These are phyloP conservation scores for Macaria liturata DNA, from an alignment of 2,888 invertebrate species.

Conservation along the genomic window DNA sequence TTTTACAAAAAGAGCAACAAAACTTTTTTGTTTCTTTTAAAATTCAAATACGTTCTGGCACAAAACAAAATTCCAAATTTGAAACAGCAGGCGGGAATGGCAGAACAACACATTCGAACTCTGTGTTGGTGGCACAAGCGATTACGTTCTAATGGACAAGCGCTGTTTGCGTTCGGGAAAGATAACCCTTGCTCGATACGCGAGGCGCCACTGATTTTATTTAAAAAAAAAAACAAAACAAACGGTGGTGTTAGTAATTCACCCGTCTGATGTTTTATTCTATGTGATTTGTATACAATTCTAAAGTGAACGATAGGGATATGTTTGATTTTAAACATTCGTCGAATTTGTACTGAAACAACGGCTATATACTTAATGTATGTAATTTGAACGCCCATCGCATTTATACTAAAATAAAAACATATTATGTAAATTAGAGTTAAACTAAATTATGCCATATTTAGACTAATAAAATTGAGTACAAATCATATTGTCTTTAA, in stretches of 20 bases:
- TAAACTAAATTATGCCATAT: too few relatives aligned
- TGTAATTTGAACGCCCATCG: too few relatives aligned
- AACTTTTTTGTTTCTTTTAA: background rate
- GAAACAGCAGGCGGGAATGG: conserved; percentile 51
- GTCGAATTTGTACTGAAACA: too few relatives aligned
- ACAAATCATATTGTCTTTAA: too few relatives aligned
- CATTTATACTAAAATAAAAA: too few relatives aligned
- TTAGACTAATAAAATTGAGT: too few relatives aligned
- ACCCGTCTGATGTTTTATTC: conserved; percentile 51
- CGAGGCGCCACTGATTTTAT: conserved; percentile 78
- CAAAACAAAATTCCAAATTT: conserved; percentile 57
- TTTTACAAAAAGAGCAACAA: background rate
- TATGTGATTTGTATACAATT: too few relatives aligned
- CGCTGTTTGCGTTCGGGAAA: conserved; percentile 75
- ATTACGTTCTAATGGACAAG: conserved; percentile 84
- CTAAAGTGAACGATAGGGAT: too few relatives aligned
- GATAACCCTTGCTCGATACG: conserved; percentile 78
- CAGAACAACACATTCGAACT: conserved; percentile 61
- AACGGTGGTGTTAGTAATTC: conserved; percentile 50
- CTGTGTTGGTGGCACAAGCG: conserved; percentile 80
- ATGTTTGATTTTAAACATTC: too few relatives aligned
- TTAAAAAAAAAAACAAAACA: conserved; percentile 56
- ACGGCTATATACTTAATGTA: too few relatives aligned
- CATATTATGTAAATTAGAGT: too few relatives aligned
- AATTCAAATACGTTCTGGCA: conserved; percentile 19